Evolutionary conservation across 1,140 invertebrate genomes (phyloP).

Genomic region (Epicauta chinensis): DNA sequence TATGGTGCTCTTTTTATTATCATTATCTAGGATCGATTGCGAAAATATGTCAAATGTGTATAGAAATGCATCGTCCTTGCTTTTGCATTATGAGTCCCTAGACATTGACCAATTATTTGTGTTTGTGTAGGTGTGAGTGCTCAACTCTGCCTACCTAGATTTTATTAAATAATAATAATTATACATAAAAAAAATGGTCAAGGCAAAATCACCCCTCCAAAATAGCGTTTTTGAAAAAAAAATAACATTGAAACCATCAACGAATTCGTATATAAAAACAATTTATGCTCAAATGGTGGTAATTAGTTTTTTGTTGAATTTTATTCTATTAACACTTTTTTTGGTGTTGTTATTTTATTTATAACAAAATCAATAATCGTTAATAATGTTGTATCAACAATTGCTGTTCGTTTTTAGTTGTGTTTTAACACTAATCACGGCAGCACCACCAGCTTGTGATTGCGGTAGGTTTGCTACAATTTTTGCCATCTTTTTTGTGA

Average conservation of each 20-base stretch:
- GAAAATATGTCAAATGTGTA: slow-evolving; percentile 22
- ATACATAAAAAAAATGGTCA: slow-evolving; percentile 30
- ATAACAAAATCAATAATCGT: too few relatives aligned
- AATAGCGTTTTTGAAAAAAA: background rate
- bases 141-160: background rate
- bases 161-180: slow-evolving; percentile 6
- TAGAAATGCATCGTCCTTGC: slow-evolving; percentile 20
- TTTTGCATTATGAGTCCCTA: slow-evolving; percentile 19
- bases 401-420: too few relatives aligned
- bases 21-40: slow-evolving; percentile 14
- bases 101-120: slow-evolving; percentile 19
- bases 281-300: slow-evolving; percentile 19
- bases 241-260: slow-evolving; percentile 20
- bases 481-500: too few relatives aligned
- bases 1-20: too few relatives aligned
- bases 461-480: too few relatives aligned
- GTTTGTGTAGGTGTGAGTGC: slow-evolving; percentile 22
- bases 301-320: slow-evolving; percentile 21
- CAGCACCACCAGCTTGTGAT: too few relatives aligned
- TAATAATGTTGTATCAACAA: too few relatives aligned
- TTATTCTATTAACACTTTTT: slow-evolving; percentile 1
- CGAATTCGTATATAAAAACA: slow-evolving; percentile 26
- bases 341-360: background rate
- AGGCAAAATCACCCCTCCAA: slow-evolving; percentile 26
- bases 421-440: too few relatives aligned